Evolutionary conservation across 2,888 invertebrate genomes (phyloP), one percentile per base, ranked within the genome.

Genomic region (Xestia rhomboidea): DNA sequence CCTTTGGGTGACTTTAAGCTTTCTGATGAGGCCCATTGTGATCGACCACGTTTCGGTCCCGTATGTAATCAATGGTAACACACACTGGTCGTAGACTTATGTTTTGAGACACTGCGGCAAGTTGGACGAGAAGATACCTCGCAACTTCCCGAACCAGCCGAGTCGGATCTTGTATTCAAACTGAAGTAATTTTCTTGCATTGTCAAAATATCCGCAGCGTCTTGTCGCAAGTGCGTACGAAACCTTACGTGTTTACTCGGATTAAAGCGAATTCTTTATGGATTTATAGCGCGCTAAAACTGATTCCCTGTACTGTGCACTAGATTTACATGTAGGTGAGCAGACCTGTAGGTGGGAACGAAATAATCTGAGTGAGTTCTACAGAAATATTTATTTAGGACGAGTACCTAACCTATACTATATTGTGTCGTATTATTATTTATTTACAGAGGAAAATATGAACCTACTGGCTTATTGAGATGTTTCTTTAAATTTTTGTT

Each of bases 241-340:
- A 75, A 2, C 75, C 67, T 85, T 41, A 76, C 82, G 24, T 87
- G 85, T 89, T 89, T 89, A 88, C 87, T 70, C 76, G 73, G 82
- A 73, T 79, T 82, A 82, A 86, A 87, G 81, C 82, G 62, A 84
- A 89, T 89, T 87, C 87, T 87, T 88, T 88, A 87, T 79, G 81
- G 83, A 88, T 89, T 89, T 88, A 89, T 88, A 38, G 79, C 70
- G 66, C 68, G 68, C 75, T 89, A 82, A 87, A 87, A 82, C 81
- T 88, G 84, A 87, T 87, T 86, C 77, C 70, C 81, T 83, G 81
- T 41, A 78, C 70, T 73, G 71, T 87, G 79, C 70, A 74, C 79
- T 83, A 81, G 77, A 77, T 73, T 76, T 60, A 46, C 46, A 79
- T 73, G 70, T 71, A 73, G 75, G 75, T 73, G 63, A 69, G 69